phyloP scores from a whole-genome alignment of 2,113 vertebrate genomes.

The Atrichornis clamosus region DNA sequence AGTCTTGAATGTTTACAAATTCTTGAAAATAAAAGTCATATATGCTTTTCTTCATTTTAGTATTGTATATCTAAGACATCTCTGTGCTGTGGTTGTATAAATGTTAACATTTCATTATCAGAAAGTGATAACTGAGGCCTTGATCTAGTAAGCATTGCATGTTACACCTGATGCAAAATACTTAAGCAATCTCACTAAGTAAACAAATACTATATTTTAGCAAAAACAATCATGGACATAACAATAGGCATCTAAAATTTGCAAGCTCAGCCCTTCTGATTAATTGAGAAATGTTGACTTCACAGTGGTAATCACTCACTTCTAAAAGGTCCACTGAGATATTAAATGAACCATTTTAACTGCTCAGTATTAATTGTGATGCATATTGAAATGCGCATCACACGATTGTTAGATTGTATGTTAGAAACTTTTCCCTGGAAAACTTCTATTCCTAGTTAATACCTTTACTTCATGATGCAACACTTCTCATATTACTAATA shows the following conservation, averaged over 20 bases:
- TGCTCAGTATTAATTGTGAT: neutral
- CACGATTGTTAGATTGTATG: neutral
- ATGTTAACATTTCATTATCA: neutral
- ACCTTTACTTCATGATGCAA: neutral
- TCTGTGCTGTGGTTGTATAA: neutral
- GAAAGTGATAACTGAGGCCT: neutral
- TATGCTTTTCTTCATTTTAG: neutral
- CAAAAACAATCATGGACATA: neutral
- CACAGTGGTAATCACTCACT: neutral
- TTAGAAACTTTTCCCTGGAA: neutral
- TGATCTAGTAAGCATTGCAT: neutral
- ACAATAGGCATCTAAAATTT: neutral
- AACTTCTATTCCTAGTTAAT: neutral
- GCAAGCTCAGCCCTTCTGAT: neutral
- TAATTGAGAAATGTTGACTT: neutral
- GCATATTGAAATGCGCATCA: neutral
- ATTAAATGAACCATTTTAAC: neutral
- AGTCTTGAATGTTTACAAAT: neutral
- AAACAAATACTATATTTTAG: neutral
- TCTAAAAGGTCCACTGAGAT: neutral
- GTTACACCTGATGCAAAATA: neutral
- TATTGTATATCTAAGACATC: neutral
- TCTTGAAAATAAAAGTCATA: neutral
- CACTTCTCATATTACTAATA: neutral
- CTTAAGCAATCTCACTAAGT: neutral